Evolutionary conservation across 2,113 vertebrate species (phyloP).

Genomic region (Odobenus rosmarus): DNA sequence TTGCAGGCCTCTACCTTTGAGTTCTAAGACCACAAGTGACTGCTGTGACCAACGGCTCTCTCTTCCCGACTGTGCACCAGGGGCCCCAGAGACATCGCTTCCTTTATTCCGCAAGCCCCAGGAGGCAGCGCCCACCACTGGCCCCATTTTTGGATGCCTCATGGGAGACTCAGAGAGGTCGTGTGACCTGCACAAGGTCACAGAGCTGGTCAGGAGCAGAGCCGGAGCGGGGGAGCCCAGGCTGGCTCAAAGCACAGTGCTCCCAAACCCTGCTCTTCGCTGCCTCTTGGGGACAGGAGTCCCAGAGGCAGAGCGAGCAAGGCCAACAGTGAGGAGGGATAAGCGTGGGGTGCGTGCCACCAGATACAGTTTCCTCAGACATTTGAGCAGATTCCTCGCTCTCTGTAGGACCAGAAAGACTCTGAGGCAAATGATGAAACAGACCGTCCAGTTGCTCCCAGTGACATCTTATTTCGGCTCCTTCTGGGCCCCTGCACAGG

Average conservation of each 20-base stretch:
- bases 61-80: fast-evolving
- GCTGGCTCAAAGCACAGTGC: not conserved
- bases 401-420: not conserved
- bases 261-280: not conserved
- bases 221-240: too few species aligned
- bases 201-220: not conserved
- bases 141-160: not conserved
- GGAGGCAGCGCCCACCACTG: not conserved
- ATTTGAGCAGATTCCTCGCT: not conserved
- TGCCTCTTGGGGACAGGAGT: not conserved
- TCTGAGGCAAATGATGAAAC: not conserved
- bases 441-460: not conserved
- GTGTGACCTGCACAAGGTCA: not conserved
- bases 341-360: not conserved
- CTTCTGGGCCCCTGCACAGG: slow-evolving; percentile 15
- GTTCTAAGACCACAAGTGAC: not conserved
- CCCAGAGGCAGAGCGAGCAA: not conserved
- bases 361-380: not conserved
- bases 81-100: fast-evolving
- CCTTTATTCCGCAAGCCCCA: not conserved
- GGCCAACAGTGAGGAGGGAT: not conserved
- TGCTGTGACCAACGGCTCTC: not conserved
- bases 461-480: slow-evolving; percentile 54
- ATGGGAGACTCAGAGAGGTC: not conserved
- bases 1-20: not conserved